These are phyloP conservation scores for Teleogryllus occipitalis DNA, from an alignment of 1,140 invertebrate genomes.

Conservation along the genomic window DNA sequence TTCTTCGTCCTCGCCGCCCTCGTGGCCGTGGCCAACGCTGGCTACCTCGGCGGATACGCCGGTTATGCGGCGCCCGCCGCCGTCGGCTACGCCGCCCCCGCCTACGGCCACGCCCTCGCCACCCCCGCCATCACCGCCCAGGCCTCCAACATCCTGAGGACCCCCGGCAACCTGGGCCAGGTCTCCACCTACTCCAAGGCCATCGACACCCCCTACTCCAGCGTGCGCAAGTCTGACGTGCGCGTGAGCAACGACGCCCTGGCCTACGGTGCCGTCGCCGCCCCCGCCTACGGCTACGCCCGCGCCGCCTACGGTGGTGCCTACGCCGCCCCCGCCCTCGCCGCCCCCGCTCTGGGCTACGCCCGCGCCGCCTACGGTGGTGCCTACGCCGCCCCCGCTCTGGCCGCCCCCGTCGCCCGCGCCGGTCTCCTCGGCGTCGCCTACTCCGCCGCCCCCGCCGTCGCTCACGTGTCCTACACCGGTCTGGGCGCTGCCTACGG, in stretches of 20 bases:
- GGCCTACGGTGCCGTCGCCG: slow-evolving; percentile 16
- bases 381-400: slow-evolving; percentile 16
- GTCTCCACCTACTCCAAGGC: slow-evolving; percentile 26
- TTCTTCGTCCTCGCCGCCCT: slow-evolving; percentile 30
- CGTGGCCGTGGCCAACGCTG: slow-evolving; percentile 19
- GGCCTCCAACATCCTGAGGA: slow-evolving; percentile 24
- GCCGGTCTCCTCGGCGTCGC: slow-evolving; percentile 20
- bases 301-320: slow-evolving; percentile 24
- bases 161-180: slow-evolving; percentile 23
- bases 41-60: slow-evolving; percentile 7
- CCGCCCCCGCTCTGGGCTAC: slow-evolving; percentile 25
- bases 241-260: slow-evolving; percentile 29
- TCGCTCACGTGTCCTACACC: slow-evolving; percentile 10
- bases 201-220: slow-evolving; percentile 28
- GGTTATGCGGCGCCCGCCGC: slow-evolving; percentile 20
- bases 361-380: background rate
- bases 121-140: slow-evolving; percentile 22
- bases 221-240: slow-evolving; percentile 26
- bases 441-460: slow-evolving; percentile 15
- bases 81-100: background rate
- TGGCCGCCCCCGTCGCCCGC: slow-evolving; percentile 19
- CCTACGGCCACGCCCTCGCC: slow-evolving; percentile 21
- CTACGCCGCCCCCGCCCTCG: slow-evolving; percentile 27
- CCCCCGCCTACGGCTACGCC: slow-evolving; percentile 27
- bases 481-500: slow-evolving; percentile 13